Base-by-base conservation (phyloP, 2,113 vertebrate genomes). In the Pitta sordida region DNA sequence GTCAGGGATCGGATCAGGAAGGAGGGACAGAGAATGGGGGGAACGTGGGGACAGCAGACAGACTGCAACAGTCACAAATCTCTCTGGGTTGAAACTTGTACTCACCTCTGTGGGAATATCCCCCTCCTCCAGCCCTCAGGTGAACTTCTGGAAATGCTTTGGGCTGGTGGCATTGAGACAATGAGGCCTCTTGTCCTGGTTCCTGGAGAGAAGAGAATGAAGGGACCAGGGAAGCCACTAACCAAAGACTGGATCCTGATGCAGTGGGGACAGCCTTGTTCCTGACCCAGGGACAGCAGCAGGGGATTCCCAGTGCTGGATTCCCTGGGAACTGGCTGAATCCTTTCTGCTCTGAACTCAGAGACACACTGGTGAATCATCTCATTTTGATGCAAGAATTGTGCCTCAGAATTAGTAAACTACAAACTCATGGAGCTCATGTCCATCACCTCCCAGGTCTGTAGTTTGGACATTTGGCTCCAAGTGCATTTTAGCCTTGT, bases 371-470 rank as follows among this genome's bases (percentile, higher is more conserved):
- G 32, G 32, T 39, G 56, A 68, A 48, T 34, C 23, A 36, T 30
- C 44, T 59, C 52, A 11, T n/a, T 29, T 39, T 44, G 22, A n/a
- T 34, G 39, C 27, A 32, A 70, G 81, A 63, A 21, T 10, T 56
- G n/a, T 64, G 73, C 80, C 76, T 86, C 60, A 29, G 76, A 81
- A 94, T 41, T 23, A 52, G 15, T 29, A 15, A 52, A 59, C 88
- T 63, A 65, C 65, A 85, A 65, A 68, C 27, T 65, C 46, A 46
- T 20, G 53, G 49, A 90, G 22, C 53, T 93, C 49, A 6, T 0
- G 2, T 37, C 82, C n/a, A 2, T 49, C 60, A 11, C 44, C 32
- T 86, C 79, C 65, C 88, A 56, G 43, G 22, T 69, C 18, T n/a
- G 20, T 2, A 18, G 24, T 48, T 18, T 43, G 76, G 59, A 13